Conservation (phyloP, 2,797 vertebrate species). For the Pelobates cultripes region DNA sequence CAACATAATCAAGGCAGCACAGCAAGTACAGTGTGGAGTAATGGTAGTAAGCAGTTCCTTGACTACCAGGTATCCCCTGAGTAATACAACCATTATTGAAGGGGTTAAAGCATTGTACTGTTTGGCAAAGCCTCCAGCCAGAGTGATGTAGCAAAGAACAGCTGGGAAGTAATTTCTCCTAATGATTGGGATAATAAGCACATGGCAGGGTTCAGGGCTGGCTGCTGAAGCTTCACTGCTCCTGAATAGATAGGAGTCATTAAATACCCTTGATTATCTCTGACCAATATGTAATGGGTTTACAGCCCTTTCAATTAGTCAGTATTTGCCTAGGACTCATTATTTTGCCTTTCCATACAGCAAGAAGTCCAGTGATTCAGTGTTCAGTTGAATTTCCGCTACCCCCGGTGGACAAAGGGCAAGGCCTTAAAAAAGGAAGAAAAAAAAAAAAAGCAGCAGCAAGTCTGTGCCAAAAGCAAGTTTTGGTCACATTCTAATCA, state of each 20-base stretch:
- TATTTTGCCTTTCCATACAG: constrained; percentile 94
- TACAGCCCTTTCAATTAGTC: constrained; percentile 99
- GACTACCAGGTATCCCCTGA: background rate
- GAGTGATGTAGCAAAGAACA: constrained; percentile 92
- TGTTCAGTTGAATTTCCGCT: constrained; percentile 82
- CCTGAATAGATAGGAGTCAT: constrained; percentile 99
- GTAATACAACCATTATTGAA: background rate
- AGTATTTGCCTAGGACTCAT: constrained; percentile 98
- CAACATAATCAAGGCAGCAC: background rate
- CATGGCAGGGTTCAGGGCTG: constrained; percentile 93
- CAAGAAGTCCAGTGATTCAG: constrained; percentile 86
- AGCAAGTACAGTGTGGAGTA: background rate
- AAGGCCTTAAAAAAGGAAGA: constrained; percentile 80
- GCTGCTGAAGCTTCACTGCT: constrained; percentile 97
- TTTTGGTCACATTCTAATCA: background rate
- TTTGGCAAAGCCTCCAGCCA: constrained; percentile 87
- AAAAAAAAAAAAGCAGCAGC: constrained; percentile 60
- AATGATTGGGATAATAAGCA: constrained; percentile 98
- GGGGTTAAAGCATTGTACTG: constrained; percentile 73
- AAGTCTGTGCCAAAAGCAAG: constrained; percentile 59
- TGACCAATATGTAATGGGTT: constrained; percentile 99
- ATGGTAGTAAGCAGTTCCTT: background rate
- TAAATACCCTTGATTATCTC: constrained; percentile 99
- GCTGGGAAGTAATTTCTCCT: constrained; percentile 98
- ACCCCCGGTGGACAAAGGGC: constrained; percentile 77